Percentiles rank a stretch among this genome's conserved stretches.
phyloP scores from a whole-genome alignment of 2,888 invertebrate species.

The Chymomyza fuscimana region DNA sequence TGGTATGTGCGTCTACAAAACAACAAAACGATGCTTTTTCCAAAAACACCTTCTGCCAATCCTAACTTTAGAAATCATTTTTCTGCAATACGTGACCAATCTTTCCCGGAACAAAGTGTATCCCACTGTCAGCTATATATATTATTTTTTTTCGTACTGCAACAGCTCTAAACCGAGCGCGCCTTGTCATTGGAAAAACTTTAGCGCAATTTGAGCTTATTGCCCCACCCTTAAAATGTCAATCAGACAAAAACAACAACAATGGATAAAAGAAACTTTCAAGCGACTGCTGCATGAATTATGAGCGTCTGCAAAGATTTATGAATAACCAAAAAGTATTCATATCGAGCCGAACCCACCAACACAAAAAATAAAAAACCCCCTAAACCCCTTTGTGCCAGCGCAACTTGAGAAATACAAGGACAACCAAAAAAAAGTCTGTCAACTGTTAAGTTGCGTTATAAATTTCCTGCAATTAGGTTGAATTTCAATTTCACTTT shows the following conservation, averaged over 20 bases:
- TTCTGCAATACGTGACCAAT: too few relatives aligned
- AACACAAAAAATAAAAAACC: background rate
- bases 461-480: constrained; percentile 78
- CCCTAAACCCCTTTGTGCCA: constrained; percentile 15
- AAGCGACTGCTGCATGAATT: constrained; percentile 71
- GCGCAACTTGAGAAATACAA: constrained; percentile 1
- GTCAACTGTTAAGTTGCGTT: constrained; percentile 69
- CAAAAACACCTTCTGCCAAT: too few relatives aligned
- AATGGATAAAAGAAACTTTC: background rate
- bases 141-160: too few relatives aligned
- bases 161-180: constrained; percentile 7
- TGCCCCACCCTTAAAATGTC: constrained; percentile 24
- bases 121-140: too few relatives aligned
- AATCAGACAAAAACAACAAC: constrained; percentile 11
- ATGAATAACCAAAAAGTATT: constrained; percentile 68
- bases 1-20: too few relatives aligned
- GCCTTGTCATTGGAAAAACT: constrained; percentile 60
- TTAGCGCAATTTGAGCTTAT: constrained; percentile 49
- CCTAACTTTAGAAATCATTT: too few relatives aligned
- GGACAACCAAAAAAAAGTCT: constrained; percentile 45
- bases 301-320: constrained; percentile 76
- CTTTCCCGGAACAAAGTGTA: too few relatives aligned
- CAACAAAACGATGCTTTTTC: too few relatives aligned
- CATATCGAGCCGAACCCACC: constrained; percentile 36
- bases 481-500: constrained; percentile 75